phyloP scores from a whole-genome alignment of 2,888 invertebrate species.

The Aphodius sticticus region DNA sequence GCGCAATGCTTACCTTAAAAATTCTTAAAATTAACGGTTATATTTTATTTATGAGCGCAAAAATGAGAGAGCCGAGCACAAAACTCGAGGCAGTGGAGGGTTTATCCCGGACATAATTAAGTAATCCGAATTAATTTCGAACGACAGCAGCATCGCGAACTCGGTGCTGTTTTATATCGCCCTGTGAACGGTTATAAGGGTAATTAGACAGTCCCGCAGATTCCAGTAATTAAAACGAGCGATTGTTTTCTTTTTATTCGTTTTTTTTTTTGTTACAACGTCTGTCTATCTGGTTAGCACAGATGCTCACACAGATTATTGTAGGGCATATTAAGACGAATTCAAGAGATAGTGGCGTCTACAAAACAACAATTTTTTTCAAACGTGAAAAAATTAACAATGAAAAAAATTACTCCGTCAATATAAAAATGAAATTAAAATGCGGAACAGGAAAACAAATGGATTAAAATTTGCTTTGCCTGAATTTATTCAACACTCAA shows the following conservation, averaged over 20 bases:
- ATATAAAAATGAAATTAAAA: neutral
- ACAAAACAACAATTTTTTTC: too few relatives aligned
- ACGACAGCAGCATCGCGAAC: slow-evolving; percentile 29
- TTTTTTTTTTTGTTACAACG: neutral
- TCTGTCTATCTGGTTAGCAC: neutral
- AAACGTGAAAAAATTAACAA: too few relatives aligned
- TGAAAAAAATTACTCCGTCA: too few relatives aligned
- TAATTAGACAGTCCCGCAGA: slow-evolving; percentile 32
- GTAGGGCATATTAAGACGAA: too few relatives aligned
- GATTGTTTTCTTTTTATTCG: slow-evolving; percentile 13
- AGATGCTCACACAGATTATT: too few relatives aligned
- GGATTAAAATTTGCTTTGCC: neutral
- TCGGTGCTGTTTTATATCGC: slow-evolving; percentile 32
- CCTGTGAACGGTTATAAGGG: slow-evolving; percentile 37
- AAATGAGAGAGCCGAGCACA: slow-evolving; percentile 28
- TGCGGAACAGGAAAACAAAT: neutral
- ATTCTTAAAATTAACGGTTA: slow-evolving; percentile 34
- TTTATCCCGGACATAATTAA: slow-evolving; percentile 38
- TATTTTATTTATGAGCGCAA: slow-evolving; percentile 38
- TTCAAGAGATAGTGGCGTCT: too few relatives aligned
- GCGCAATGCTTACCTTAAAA: slow-evolving; percentile 30
- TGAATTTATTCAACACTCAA: neutral
- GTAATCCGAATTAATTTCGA: slow-evolving; percentile 38
- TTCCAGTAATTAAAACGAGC: slow-evolving; percentile 35
- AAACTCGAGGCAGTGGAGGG: slow-evolving; percentile 1